Evolutionary conservation across 2,113 vertebrate species (phyloP).

Genomic region (Trogon melanurus): DNA sequence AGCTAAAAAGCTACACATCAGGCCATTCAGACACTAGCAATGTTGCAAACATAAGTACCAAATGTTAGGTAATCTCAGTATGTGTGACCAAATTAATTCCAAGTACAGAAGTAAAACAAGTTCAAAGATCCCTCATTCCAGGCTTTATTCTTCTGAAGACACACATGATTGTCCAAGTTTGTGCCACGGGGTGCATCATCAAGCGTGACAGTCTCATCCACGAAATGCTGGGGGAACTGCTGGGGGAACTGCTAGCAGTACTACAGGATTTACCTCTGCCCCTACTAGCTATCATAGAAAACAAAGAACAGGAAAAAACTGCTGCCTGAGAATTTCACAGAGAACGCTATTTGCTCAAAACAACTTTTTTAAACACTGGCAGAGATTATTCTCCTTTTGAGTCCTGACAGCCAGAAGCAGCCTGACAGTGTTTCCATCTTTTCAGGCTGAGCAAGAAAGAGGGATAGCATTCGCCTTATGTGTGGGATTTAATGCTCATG

Average conservation of each 20-base stretch:
- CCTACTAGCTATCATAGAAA: not conserved
- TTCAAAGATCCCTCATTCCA: not conserved
- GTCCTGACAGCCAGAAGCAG: not conserved
- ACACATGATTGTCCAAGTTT: not conserved
- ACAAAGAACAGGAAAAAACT: not conserved
- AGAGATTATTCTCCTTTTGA: not conserved
- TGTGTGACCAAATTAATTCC: accelerated
- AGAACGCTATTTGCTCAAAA: not conserved
- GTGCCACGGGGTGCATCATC: accelerated
- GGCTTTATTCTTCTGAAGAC: not conserved
- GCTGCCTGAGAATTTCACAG: not conserved
- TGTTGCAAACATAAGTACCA: not conserved
- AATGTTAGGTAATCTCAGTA: not conserved
- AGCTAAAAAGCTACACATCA: not conserved
- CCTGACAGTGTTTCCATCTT: not conserved
- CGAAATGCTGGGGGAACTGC: not conserved
- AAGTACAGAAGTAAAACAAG: not conserved
- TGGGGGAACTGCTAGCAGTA: not conserved
- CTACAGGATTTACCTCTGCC: not conserved
- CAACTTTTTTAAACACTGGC: not conserved
- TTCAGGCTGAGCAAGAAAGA: not conserved
- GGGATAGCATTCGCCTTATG: not conserved
- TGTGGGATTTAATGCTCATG: not conserved
- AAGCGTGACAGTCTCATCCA: accelerated
- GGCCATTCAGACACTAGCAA: not conserved